Base-by-base conservation (phyloP, 2,888 invertebrate species). In the Bombyx huttoni region DNA sequence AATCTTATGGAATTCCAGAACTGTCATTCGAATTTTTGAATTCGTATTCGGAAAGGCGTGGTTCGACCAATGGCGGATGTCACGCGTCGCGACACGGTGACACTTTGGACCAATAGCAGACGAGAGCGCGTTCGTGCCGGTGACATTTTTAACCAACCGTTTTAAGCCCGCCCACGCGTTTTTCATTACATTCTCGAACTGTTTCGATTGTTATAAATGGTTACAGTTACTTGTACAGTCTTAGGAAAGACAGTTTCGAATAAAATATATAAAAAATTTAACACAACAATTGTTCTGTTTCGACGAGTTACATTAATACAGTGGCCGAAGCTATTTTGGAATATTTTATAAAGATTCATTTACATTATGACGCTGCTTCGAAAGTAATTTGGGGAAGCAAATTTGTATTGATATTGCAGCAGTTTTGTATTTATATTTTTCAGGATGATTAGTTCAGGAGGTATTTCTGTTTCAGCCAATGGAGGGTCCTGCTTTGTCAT, bases 51-150 rank as follows among this genome's bases (percentile, higher is more conserved):
- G 34, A 34, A 49, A 70, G 86, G 87, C 86, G 86, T 79, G 82
- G 72, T 64, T 56, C 58, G 57, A 53, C 84, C 81, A 84, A 84
- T 82, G 61, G 68, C 65, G 69, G 75, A 65, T 83, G 84, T 86
- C 85, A 80, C 86, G 75, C 76, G 67, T 62, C 70, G 80, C 69
- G 79, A 81, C 83, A 81, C 73, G 70, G 84, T 88, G 87, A 88
- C 87, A 88, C 57, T 82, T 83, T 69, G 69, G 60, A 60, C 88
- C 87, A 88, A 87, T 87, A 51, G 68, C 61, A 61, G 46, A 52
- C 51, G 56, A 58, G 51, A 55, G 48, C 68, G 73, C 64, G 68
- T 69, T 63, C 65, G 71, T 68, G 76, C 74, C 69, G 73, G 76
- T 81, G 85, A 85, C 86, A 83, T 72, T 81, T 81, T 75, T 65